Base-by-base conservation (phyloP, 2,888 invertebrate genomes). In the Cantharis rustica region DNA sequence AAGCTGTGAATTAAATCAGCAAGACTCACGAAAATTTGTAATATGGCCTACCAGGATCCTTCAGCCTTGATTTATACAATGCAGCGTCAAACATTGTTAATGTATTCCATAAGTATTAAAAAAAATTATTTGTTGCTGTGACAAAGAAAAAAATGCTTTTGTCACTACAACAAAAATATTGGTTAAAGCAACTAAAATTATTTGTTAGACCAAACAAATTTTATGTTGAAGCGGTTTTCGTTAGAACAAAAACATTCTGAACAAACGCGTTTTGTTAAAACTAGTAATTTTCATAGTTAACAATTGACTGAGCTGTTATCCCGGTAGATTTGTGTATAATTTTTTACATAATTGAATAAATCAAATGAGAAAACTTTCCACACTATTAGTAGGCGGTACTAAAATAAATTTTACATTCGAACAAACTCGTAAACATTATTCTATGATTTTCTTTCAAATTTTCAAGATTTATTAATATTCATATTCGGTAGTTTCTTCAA, bases 401-500 rank as follows among this genome's bases (percentile, higher is more conserved):
- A 47, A 47, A 47, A 47, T n/a, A 47, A 47, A 47, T 3, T 9
- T n/a, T 13, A 47, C 47, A 47, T 47, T 47, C 47, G n/a, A n/a
- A n/a, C 47, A 47, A 47, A 47, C 47, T n/a, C n/a, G 47, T 7
- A n/a, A 47, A 47, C 47, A 47, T n/a, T 47, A 47, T 47, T 47
- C 47, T n/a, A 47, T n/a, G 31, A 27, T 27, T 27, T 27, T 1
- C 9, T 9, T 23, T 23, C 1, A 23, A 23, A 10, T 31, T 9
- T 62, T 16, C 16, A 15, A n/a, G 10, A 11, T 20, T 66, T 31
- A 63, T 31, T 16, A 64, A 20, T 72, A 75, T 82, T 86, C 88
- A 81, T 85, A 88, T 82, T 89, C 88, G 81, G 87, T 86, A 17
- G 84, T 83, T 81, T 88, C 88, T 83, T 88, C 88, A 82, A 86